Evolutionary conservation across 2,113 vertebrate species (phyloP).

Genomic region (Onychorhynchus coronatus): DNA sequence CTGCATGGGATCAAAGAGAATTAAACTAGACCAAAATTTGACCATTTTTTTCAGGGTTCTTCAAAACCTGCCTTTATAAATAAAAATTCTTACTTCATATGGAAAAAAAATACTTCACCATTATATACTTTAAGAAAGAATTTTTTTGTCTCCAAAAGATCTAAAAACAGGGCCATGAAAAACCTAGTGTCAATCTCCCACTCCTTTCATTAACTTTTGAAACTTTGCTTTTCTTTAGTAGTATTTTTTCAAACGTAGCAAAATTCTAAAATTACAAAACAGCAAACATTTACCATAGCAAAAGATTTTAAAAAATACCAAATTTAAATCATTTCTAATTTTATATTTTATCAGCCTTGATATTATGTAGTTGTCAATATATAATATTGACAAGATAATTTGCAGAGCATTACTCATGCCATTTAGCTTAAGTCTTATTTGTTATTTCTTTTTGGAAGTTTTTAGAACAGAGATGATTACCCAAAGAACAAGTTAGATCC

Average conservation of each 20-base stretch:
- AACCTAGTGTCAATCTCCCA: background rate
- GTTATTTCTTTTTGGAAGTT: constrained; percentile 22
- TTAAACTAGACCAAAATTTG: background rate
- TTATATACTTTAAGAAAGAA: background rate
- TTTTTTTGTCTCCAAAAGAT: background rate
- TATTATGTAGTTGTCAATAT: background rate
- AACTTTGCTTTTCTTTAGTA: background rate
- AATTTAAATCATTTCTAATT: background rate
- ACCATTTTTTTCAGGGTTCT: background rate
- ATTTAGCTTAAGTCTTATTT: constrained; percentile 19
- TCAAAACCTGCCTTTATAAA: background rate
- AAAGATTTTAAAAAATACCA: background rate
- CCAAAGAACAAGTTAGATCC: background rate
- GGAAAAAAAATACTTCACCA: background rate
- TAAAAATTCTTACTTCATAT: background rate
- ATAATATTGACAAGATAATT: constrained; percentile 27
- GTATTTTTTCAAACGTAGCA: background rate
- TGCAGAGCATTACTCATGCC: constrained; percentile 8
- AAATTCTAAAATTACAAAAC: background rate
- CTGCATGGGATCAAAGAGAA: background rate
- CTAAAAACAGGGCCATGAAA: background rate
- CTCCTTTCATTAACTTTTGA: background rate
- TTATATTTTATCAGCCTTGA: background rate
- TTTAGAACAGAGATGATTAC: constrained; percentile 10
- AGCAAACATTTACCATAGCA: background rate